phyloP scores from a whole-genome alignment of 2,888 invertebrate species.

The Acronicta alni region DNA sequence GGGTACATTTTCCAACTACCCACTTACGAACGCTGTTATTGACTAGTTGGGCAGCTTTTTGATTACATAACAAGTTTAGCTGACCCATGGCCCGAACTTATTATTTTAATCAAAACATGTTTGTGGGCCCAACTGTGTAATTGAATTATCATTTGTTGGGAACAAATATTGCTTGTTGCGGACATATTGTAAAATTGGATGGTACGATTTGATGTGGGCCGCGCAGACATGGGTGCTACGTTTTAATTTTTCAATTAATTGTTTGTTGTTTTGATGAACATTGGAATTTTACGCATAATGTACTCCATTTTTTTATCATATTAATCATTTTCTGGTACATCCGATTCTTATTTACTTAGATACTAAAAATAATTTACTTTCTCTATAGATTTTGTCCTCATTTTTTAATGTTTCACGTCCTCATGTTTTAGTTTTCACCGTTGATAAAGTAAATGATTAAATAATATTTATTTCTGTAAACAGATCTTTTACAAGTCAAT shows the following conservation, averaged over 20 bases:
- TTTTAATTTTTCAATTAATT: conserved; percentile 17
- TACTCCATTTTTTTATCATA: too few relatives aligned
- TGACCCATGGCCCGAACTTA: conserved; percentile 21
- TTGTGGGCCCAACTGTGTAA: conserved; percentile 27
- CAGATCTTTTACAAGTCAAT: too few relatives aligned
- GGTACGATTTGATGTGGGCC: conserved; percentile 10
- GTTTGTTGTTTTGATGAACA: not conserved
- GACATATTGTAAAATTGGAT: conserved; percentile 34
- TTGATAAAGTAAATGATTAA: too few relatives aligned
- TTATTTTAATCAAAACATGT: conserved; percentile 48
- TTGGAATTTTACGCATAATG: not conserved
- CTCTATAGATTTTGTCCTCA: too few relatives aligned
- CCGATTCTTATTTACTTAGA: too few relatives aligned
- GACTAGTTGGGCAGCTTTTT: conserved; percentile 35
- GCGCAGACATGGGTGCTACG: conserved; percentile 1
- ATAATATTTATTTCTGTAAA: too few relatives aligned
- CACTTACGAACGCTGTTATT: conserved; percentile 21
- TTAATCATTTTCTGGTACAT: too few relatives aligned
- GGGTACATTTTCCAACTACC: conserved; percentile 3
- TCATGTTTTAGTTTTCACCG: too few relatives aligned
- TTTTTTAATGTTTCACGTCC: too few relatives aligned
- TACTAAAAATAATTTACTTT: too few relatives aligned
- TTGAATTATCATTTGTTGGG: conserved; percentile 48
- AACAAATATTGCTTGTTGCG: conserved; percentile 44
- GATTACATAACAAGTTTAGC: conserved; percentile 34